Conservation (phyloP, 2,888 invertebrate genomes). For the Phengaris arion region DNA sequence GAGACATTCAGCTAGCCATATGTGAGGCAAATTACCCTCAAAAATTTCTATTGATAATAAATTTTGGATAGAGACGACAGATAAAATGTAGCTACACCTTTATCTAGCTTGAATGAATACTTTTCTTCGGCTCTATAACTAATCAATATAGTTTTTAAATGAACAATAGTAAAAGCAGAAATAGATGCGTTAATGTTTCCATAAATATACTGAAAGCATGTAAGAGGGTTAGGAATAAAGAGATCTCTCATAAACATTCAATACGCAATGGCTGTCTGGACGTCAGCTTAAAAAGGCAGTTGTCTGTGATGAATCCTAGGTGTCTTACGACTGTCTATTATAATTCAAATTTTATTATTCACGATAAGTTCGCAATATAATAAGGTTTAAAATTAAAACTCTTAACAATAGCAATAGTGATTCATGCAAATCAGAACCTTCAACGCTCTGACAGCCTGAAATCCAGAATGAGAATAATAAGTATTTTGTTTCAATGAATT, state of each 20-base stretch:
- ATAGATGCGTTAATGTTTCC: too few species aligned
- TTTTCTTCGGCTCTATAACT: too few species aligned
- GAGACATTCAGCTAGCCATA: too few species aligned
- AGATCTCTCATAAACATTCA: neutral
- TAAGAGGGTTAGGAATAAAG: neutral
- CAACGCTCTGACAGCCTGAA: neutral
- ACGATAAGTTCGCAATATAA: neutral
- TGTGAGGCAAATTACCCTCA: too few species aligned
- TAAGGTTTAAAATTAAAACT: constrained; percentile 5
- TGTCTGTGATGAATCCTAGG: neutral
- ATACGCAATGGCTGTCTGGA: neutral
- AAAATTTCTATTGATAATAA: too few species aligned
- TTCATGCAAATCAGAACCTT: neutral
- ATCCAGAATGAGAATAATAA: neutral
- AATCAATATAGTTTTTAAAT: too few species aligned
- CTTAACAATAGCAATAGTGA: constrained; percentile 11
- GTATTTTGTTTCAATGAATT: constrained; percentile 2
- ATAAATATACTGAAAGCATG: too few species aligned
- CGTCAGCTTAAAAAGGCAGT: neutral
- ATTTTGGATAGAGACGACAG: too few species aligned
- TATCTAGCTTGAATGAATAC: too few species aligned
- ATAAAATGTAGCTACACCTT: too few species aligned
- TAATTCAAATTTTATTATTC: constrained; percentile 23
- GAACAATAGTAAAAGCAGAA: too few species aligned
- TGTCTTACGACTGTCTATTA: neutral